Base-by-base conservation (phyloP, 2,888 invertebrate species). In the Stictocephala bisonia region DNA sequence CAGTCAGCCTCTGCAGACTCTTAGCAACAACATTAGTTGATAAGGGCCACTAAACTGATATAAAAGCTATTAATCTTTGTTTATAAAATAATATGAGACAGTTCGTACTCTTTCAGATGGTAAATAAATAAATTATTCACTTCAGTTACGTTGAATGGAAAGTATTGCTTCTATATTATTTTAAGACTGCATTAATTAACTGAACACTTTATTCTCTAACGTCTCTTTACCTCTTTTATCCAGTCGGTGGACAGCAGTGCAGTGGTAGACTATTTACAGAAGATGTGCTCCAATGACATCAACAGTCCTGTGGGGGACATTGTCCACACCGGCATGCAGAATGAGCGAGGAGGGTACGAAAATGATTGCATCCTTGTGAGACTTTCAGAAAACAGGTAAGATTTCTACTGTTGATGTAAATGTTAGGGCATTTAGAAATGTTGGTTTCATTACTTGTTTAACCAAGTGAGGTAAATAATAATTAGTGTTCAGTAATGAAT, bases 291-390 rank as follows among this genome's bases (percentile, higher is more conserved):
- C 9, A 91, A 90, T 80, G 89, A 91, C 79, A 86, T 90, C 4
- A 87, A 91, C 81, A 86, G 90, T 74, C 87, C 89, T 3, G 83
- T 89, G 13, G 91, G 90, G 0, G 86, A 86, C 18, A 88, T 91
- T 75, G 87, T 89, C 2, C 90, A 90, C 78, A 90, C 90, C 0
- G 91, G 90, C 41, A 91, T 91, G 91, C 89, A 89, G 80, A 91
- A 91, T 82, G 87, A 89, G 77, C 84, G 86, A 72, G 91, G 91
- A 40, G 91, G 91, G 26, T 91, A 90, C 81, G 91, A 91, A 83
- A 91, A 91, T 81, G 91, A 91, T 81, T 91, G 91, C 80, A 89
- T 90, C 84, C 83, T 91, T n/a, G 89, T 90, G 1, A 84, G 90
- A 27, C 86, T 89, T 79, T 83, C 85, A 1, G 86, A 88, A 74